Evolutionary conservation across 1,140 invertebrate genomes (phyloP), one percentile per base, ranked within the genome.

Genomic region (Panagrolaimus sp.): DNA sequence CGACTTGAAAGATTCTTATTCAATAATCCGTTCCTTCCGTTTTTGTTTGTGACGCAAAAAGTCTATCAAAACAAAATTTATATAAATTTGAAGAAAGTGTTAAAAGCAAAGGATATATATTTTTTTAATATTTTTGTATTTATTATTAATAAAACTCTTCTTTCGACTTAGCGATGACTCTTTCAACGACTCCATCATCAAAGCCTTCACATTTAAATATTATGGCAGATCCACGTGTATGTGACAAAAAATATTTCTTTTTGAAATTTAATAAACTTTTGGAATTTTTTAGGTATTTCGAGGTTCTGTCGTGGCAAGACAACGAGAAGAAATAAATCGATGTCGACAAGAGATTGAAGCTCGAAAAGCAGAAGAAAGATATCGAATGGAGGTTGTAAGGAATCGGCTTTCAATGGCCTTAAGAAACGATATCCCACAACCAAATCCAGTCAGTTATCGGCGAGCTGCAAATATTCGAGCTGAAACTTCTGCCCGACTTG

Each of bases 361-460:
- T n/a, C 68, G 68, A 17, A 17, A 69, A 17, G 62, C 58, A 17
- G 68, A 70, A 43, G 68, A 70, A 46, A 67, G 68, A 10, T 70
- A 44, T 17, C 63, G 68, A 15, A 52, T 52, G 17, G 58, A 38
- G 67, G 68, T 70, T 17, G 68, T 70, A 3, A 24, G 63, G 24
- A 70, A 65, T 24, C 64, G 63, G 15, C 45, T 70, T 15, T 70
- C 26, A 43, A 32, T 70, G 43, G 68, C 68, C 1, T 17, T 70
- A 9, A 24, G 48, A 43, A 26, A 38, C 7, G 28, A 17, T 58
- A 28, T 26, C 14, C 21, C 21, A 26, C 14, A 58, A 26, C 52
- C 52, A 28, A 21, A 17, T 8, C 10, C 28, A 21, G 4, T 28
- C 1, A 26, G 21, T 12, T 58, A 58, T 58, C 28, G 21, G 5